Base-by-base conservation (phyloP, 2,113 vertebrate species). In the Nibea albiflora region DNA sequence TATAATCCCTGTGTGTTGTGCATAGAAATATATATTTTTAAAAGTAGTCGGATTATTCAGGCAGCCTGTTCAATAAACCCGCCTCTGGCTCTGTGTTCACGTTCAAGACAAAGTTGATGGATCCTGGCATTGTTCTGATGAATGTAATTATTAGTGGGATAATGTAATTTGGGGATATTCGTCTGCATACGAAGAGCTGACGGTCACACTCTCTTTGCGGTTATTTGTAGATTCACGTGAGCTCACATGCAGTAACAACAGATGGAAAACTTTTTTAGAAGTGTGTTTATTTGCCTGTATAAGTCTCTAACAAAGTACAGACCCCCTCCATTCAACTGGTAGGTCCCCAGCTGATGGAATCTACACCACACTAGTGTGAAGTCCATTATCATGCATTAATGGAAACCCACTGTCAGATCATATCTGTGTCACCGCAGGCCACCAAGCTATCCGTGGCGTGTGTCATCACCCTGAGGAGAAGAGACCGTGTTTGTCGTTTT, bases 381-480 rank as follows among this genome's bases (percentile, higher is more conserved):
- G 84, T 80, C 88, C 85, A 90, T 94, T 93, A 92, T 88, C 84
- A 77, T 76, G 78, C 88, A 91, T 92, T 91, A 89, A 85, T 80
- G 85, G 71, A 80, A 86, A 60, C 85, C 52, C 42, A 53, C 70
- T 88, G 92, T 93, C 92, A 89, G 86, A 88, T 90, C 75, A 46
- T 78, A 88, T 92, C 88, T 81, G 56, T 76, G 80, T 93, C 87
- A 85, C 86, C 78, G 62, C 31, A 35, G 75, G 90, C 86, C 80
- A 72, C 62, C 76, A 78, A 81, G 74, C 49, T 70, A 86, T 78
- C 81, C 84, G 46, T 73, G 71, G 78, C 73, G 24, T 53, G 73
- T 84, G 89, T 86, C 83, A 85, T 80, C 87, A 76, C 76, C 76
- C 76, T 77, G 82, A 49, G 64, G 49, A 78, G 58, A 86, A 52